Evolutionary conservation across 1,140 invertebrate genomes (phyloP).

Genomic region (Trichoplusia ni): DNA sequence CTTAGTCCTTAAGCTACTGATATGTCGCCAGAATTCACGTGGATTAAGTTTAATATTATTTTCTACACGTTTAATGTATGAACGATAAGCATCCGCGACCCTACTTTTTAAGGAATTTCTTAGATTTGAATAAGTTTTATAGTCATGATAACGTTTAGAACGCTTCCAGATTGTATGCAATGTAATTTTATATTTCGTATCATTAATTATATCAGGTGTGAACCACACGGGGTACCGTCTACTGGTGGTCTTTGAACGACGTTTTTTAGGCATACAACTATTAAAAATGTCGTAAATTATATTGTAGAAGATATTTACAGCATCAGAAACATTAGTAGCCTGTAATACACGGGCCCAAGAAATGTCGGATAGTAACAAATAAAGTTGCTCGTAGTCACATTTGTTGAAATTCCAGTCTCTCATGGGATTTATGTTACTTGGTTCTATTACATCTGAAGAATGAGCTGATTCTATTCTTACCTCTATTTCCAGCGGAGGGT

Average conservation of each 20-base stretch:
- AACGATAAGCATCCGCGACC: too few relatives aligned
- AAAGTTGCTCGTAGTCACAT: constrained; percentile 11
- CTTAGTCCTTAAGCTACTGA: too few relatives aligned
- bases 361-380: not conserved
- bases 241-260: not conserved
- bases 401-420: constrained; percentile 16
- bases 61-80: too few relatives aligned
- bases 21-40: too few relatives aligned
- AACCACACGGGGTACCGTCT: too few relatives aligned
- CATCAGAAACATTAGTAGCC: not conserved
- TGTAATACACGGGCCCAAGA: not conserved
- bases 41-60: too few relatives aligned
- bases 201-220: not conserved
- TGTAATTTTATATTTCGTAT: not conserved
- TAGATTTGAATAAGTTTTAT: not conserved
- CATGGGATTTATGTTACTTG: constrained; percentile 1
- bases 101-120: too few relatives aligned
- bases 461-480: not conserved
- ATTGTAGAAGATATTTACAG: not conserved
- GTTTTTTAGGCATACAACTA: constrained; percentile 15
- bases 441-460: not conserved
- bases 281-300: constrained; percentile 8
- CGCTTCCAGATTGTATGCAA: not conserved
- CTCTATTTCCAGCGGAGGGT: not conserved
- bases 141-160: not conserved